These are phyloP conservation scores for Reinhardtius hippoglossoides DNA, from an alignment of 2,113 vertebrate genomes.

Conservation along the genomic window DNA sequence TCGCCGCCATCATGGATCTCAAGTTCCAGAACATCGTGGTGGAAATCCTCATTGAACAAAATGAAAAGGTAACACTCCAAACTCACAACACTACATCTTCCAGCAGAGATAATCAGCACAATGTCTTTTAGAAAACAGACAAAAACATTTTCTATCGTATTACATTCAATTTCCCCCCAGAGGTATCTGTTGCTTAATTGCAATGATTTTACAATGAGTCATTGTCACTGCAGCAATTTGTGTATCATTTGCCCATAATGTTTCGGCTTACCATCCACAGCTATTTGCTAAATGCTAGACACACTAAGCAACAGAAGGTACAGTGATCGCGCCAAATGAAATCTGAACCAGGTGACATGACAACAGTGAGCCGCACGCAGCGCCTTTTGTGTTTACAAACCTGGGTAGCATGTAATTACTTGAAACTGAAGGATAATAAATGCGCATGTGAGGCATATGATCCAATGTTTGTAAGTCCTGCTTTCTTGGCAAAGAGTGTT, in stretches of 20 bases:
- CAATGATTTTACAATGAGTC: background rate
- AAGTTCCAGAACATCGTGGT: slow-evolving; percentile 99
- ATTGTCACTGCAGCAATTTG: background rate
- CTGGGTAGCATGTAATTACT: slow-evolving; percentile 39
- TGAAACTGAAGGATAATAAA: slow-evolving; percentile 32
- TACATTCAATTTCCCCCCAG: background rate
- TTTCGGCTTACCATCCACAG: slow-evolving; percentile 24
- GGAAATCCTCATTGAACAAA: slow-evolving; percentile 96
- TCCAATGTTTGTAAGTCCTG: slow-evolving; percentile 5
- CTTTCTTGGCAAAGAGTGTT: background rate
- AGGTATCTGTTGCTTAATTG: slow-evolving; percentile 7
- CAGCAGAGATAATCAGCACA: background rate
- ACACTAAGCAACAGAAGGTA: slow-evolving; percentile 12
- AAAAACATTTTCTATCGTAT: background rate
- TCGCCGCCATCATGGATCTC: slow-evolving; percentile 98
- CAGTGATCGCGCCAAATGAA: slow-evolving; percentile 20
- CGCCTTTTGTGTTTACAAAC: slow-evolving; percentile 37
- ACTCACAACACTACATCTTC: background rate
- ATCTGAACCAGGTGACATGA: slow-evolving; percentile 40
- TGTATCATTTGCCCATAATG: slow-evolving; percentile 2
- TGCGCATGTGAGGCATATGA: slow-evolving; percentile 34
- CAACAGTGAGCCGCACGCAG: slow-evolving; percentile 30
- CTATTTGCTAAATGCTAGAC: slow-evolving; percentile 10
- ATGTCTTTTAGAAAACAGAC: background rate
- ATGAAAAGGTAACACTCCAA: slow-evolving; percentile 87